A percentile compares a stretch with the other conserved stretches of the same genome.
Conservation (phyloP, 2,888 invertebrate genomes). For the Acronicta aceris region DNA sequence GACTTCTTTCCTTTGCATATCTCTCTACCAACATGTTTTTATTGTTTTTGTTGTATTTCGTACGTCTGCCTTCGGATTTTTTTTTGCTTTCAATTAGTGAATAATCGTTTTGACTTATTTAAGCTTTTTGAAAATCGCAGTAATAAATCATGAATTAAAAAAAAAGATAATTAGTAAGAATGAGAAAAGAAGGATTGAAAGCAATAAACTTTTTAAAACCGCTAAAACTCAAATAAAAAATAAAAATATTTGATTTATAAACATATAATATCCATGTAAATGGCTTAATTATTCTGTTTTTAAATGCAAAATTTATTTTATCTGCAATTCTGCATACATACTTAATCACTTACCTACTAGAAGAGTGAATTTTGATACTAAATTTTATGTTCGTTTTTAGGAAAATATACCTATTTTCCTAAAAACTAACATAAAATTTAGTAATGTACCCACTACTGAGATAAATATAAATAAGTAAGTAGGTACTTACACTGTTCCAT, state of each 20-base stretch:
- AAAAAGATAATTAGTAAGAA: constrained; percentile 10
- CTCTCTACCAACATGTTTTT: constrained; percentile 25
- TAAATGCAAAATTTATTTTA: constrained; percentile 7
- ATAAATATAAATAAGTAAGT: no score
- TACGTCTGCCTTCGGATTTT: constrained; percentile 9
- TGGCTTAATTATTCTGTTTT: not conserved
- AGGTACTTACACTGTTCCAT: no score
- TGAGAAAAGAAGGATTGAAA: not conserved
- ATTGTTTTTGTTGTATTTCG: constrained; percentile 17
- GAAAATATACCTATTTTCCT: no score
- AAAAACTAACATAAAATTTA: no score
- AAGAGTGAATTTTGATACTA: no score
- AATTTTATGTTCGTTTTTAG: not conserved
- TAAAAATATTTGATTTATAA: not conserved
- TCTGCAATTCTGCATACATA: no score
- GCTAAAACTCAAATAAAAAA: not conserved
- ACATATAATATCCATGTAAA: constrained; percentile 6
- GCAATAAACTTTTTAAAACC: not conserved
- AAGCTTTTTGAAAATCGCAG: not conserved
- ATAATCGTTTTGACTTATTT: constrained; percentile 16
- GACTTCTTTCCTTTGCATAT: constrained; percentile 43
- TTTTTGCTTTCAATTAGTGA: constrained; percentile 10
- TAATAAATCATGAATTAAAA: not conserved
- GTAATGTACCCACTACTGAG: no score
- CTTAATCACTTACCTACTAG: no score